Conservation (phyloP, 2,888 invertebrate genomes). For the Desoria tigrina region DNA sequence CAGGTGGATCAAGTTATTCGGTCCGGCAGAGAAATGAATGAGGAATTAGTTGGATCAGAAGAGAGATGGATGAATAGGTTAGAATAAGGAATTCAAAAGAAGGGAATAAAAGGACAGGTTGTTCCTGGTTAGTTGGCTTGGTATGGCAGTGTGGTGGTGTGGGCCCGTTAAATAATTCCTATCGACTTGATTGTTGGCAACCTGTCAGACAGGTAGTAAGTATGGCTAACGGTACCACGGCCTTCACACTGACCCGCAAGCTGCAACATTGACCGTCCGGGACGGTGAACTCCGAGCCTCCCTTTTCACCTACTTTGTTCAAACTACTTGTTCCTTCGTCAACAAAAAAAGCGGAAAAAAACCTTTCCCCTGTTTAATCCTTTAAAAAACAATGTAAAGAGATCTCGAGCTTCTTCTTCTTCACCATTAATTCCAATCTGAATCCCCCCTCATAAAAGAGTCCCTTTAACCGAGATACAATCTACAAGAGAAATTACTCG, state of each 20-base stretch:
- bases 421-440: too few relatives aligned
- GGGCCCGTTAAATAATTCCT: conserved; percentile 43
- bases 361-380: not conserved
- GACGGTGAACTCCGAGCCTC: conserved; percentile 52
- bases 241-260: conserved; percentile 55
- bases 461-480: too few relatives aligned
- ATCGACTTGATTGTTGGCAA: conserved; percentile 35
- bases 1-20: conserved; percentile 43
- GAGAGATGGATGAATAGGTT: conserved; percentile 15
- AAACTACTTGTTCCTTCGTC: conserved; percentile 1
- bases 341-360: not conserved
- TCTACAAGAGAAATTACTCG: too few relatives aligned
- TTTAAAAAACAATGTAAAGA: too few relatives aligned
- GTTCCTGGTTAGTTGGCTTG: conserved; percentile 21
- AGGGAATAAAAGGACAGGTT: not conserved
- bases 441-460: too few relatives aligned
- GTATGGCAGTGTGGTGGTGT: conserved; percentile 2
- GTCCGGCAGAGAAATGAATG: conserved; percentile 25
- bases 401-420: too few relatives aligned
- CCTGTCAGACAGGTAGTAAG: conserved; percentile 52
- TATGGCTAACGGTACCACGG: conserved; percentile 54
- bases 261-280: conserved; percentile 54
- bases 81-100: not conserved
- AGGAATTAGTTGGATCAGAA: conserved; percentile 19
- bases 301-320: conserved; percentile 29